Evolutionary conservation across 2,797 vertebrate species (phyloP).

Genomic region (Crypturellus tataupa): DNA sequence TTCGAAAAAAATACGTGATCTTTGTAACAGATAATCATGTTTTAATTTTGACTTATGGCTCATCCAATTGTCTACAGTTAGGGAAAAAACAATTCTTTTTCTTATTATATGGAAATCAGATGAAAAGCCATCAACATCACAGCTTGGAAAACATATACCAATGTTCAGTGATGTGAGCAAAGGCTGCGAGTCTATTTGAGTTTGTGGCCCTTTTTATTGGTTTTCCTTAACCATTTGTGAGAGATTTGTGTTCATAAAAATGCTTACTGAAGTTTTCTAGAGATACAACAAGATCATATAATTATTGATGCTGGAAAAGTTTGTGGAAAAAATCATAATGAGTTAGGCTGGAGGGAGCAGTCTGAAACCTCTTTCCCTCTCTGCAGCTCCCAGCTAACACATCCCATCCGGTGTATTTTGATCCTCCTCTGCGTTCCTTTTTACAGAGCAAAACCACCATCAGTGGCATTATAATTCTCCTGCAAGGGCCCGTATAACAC

Average conservation of each 20-base stretch:
- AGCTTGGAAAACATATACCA: conserved; percentile 47
- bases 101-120: conserved; percentile 64
- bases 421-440: background rate
- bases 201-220: conserved; percentile 22
- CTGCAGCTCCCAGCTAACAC: background rate
- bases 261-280: background rate
- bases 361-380: conserved; percentile 20
- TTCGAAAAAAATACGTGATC: conserved; percentile 66
- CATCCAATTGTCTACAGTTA: conserved; percentile 59
- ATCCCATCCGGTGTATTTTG: background rate
- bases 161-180: conserved; percentile 42
- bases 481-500: background rate
- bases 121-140: conserved; percentile 58
- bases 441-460: background rate
- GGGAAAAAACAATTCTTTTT: conserved; percentile 59
- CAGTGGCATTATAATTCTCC: background rate
- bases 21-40: conserved; percentile 66
- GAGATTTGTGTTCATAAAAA: background rate
- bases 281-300: background rate
- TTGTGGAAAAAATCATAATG: background rate
- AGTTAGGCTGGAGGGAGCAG: background rate
- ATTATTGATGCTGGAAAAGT: conserved; percentile 28
- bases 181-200: conserved; percentile 27
- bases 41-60: conserved; percentile 74
- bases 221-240: conserved; percentile 3